A percentile compares a stretch with the other conserved stretches of the same genome.
Conservation (phyloP, 2,797 vertebrate species). For the Acanthurus tractus region DNA sequence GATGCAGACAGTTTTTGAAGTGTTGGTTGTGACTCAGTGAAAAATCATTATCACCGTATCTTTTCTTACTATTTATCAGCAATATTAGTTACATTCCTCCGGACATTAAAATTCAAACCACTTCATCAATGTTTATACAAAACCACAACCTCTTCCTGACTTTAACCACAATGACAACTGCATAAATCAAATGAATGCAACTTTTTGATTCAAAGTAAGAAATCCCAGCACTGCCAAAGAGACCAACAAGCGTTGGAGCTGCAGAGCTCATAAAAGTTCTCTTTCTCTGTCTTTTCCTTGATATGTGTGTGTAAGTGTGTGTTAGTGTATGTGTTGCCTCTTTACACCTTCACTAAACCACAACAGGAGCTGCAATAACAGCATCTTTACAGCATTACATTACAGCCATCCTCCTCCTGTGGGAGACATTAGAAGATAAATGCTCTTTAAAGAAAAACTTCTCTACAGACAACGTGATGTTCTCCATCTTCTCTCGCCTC, state of each 20-base stretch:
- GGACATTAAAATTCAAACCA: no score
- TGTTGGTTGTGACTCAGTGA: no score
- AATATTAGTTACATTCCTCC: no score
- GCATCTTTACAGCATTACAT: constrained; percentile 41
- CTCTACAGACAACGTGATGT: constrained; percentile 46
- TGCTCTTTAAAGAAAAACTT: constrained; percentile 45
- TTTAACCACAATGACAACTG: no score
- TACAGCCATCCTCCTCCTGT: constrained; percentile 41
- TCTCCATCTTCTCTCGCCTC: constrained; percentile 28
- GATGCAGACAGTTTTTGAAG: no score
- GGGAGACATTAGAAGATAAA: constrained; percentile 53
- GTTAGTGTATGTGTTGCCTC: constrained; percentile 4
- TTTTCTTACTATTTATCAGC: no score
- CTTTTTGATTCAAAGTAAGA: no score
- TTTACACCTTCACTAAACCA: constrained; percentile 40
- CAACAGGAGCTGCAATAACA: constrained; percentile 23
- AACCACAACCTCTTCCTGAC: no score
- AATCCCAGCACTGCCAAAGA: constrained; percentile 4
- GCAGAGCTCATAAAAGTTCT: constrained; percentile 4
- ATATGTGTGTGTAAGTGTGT: not conserved
- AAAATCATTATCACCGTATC: no score
- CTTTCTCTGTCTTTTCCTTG: constrained; percentile 23
- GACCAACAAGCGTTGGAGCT: constrained; percentile 40
- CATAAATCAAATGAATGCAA: no score
- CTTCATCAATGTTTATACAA: no score